Base-by-base conservation (phyloP, 2,113 vertebrate species). In the Hydrochoerus hydrochaeris region DNA sequence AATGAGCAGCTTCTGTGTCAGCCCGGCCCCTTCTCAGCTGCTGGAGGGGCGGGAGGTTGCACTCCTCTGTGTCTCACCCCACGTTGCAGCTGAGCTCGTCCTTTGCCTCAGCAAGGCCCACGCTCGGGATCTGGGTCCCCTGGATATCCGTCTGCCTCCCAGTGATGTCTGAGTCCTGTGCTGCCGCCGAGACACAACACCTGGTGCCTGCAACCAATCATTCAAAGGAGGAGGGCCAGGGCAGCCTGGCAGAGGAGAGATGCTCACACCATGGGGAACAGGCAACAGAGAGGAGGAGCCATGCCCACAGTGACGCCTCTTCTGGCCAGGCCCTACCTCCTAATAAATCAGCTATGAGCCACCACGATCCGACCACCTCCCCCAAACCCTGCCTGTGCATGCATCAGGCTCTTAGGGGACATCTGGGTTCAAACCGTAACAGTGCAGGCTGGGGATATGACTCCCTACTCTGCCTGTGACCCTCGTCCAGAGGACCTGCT, bases 61-160 rank as follows among this genome's bases (percentile, higher is more conserved):
- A 5, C 26, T 20, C 57, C 8, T 1, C 0, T 24, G 52, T 7
- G 16, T 88, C 35, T 62, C 17, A 32, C 84, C 67, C 44, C 41
- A 20, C 9, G 0, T 7, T 1, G 20, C 13, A 46, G 38, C 19
- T 3, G 16, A 20, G 14, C 17, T 17, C 17, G 1, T 7, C 67
- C 90, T 60, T 38, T n/a, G 32, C 67, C 41, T 38, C 0, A 28
- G 22, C 0, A 3, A 30, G 24, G 77, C 8, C 32, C n/a, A 30
- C 7, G 0, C 41, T 85, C 78, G 57, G 17, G 54, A 30, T 67
- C 77, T 13, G 67, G 12, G 11, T 32, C 5, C 13, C 69, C 46
- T 19, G 49, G 54, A 24, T 7, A 0, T 2, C 6, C 63, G 77
- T 73, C 46, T 26, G 7, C 44, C 52, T 28, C 52, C 54, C 16